Conservation (phyloP, 2,113 vertebrate genomes). For the Thamnophis sirtalis region DNA sequence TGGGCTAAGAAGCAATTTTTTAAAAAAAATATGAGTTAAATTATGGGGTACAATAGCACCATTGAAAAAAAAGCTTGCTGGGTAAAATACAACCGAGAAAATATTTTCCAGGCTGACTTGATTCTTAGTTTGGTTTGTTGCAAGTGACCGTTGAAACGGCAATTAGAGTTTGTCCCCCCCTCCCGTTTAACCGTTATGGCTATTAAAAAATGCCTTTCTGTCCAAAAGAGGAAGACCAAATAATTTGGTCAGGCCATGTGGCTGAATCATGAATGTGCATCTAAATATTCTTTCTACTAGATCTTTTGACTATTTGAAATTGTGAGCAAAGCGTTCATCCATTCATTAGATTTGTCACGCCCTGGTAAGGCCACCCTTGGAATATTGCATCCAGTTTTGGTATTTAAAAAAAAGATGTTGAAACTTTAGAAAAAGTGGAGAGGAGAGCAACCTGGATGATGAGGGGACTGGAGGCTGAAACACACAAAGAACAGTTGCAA, state of each 20-base stretch:
- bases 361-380: background rate
- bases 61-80: background rate
- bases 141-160: background rate
- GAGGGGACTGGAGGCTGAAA: background rate
- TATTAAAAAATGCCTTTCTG: conserved; percentile 59
- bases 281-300: background rate
- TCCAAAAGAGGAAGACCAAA: conserved; percentile 54
- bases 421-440: background rate
- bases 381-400: background rate
- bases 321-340: background rate
- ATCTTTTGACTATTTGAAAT: background rate
- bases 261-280: background rate
- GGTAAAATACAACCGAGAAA: background rate
- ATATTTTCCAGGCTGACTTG: background rate
- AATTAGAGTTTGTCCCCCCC: conserved; percentile 16
- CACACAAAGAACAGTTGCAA: fast-evolving
- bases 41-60: background rate
- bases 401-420: background rate
- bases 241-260: conserved; percentile 43
- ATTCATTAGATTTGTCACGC: background rate
- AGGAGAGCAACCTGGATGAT: background rate
- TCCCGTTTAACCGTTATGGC: conserved; percentile 56
- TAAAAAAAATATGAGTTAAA: background rate
- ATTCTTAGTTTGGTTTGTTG: background rate
- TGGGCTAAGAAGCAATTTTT: background rate